Base-by-base conservation (phyloP, 1,140 invertebrate genomes). In the Tetramorium simillimum region DNA sequence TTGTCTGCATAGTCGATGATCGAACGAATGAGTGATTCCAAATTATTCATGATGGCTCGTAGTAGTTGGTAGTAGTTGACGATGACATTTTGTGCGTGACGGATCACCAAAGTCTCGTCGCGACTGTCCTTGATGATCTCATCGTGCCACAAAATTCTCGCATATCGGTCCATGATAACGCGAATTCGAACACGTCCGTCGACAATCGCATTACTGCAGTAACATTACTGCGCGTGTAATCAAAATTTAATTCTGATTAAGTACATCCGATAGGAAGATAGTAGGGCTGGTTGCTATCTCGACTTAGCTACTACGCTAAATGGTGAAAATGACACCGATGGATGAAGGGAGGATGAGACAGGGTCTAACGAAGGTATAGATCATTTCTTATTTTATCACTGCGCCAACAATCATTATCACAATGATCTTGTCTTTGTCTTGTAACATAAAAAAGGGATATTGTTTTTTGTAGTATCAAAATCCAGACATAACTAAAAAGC, bases 401-500 rank as follows among this genome's bases (percentile, higher is more conserved):
- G 16, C 28, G 28, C 37, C 63, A 18, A 53, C 51, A 2, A 21
- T 67, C 21, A 10, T 40, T 3, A 37, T 65, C 0, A 40, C 0
- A 12, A n/a, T 1, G 0, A 33, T 63, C 1, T 62, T 63, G 24
- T 49, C 33, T 33, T 33, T 33, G 33, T 33, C 4, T 33, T 4
- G 33, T 33, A 33, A 33, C 53, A 67, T 63, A 60, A 86, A 53
- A 21, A 51, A 12, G 0, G 12, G 0, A 46, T 33, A 7, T 80
- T 76, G 43, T 80, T 72, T 92, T 92, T 78, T 58, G 6, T 3
- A 95, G 93, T 98, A 98, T 93, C 97, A 97, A 93, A 97, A 98
- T 96, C 96, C 96, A 53, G 97, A 98, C 86, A 95, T 96, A 87
- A 97, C 97, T 12, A 96, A 96, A 91, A 96, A 96, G 91, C 98